phyloP scores from a whole-genome alignment of 2,797 vertebrate species.

The Syndactyla subalaris region DNA sequence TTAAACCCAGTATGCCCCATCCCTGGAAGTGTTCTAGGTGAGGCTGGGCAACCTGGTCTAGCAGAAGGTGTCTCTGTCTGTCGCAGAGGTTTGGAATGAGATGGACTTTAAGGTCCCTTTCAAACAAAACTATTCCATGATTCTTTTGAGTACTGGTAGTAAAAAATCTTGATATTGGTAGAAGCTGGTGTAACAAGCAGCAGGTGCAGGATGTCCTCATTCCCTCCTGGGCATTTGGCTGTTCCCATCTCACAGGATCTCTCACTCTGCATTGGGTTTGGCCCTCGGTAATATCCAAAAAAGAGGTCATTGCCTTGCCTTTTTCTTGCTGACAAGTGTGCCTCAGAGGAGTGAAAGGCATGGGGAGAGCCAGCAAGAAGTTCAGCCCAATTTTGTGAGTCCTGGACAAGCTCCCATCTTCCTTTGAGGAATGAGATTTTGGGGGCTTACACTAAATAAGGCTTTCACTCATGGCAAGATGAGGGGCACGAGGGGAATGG shows the following conservation, averaged over 20 bases:
- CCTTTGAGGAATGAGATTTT: not conserved
- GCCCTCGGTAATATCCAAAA: not conserved
- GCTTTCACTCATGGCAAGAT: not conserved
- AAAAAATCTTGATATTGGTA: not conserved
- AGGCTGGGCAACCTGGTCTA: not conserved
- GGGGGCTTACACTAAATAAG: fast-evolving
- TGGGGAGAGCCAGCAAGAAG: not conserved
- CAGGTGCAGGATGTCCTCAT: not conserved
- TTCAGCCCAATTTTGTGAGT: not conserved
- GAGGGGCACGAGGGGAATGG: not conserved
- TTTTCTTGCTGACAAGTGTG: not conserved
- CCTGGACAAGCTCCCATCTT: fast-evolving
- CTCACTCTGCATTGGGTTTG: not conserved
- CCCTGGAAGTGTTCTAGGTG: not conserved
- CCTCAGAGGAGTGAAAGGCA: not conserved
- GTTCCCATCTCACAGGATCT: not conserved
- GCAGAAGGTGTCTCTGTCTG: not conserved
- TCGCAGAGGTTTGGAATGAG: not conserved
- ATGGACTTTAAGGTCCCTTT: not conserved
- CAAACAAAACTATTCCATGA: not conserved
- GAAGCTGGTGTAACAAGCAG: not conserved
- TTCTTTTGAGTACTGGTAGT: not conserved
- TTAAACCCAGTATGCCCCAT: not conserved
- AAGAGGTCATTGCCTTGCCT: not conserved
- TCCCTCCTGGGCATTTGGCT: not conserved